Base-by-base conservation (phyloP, 2,113 vertebrate species). In the Meles meles region DNA sequence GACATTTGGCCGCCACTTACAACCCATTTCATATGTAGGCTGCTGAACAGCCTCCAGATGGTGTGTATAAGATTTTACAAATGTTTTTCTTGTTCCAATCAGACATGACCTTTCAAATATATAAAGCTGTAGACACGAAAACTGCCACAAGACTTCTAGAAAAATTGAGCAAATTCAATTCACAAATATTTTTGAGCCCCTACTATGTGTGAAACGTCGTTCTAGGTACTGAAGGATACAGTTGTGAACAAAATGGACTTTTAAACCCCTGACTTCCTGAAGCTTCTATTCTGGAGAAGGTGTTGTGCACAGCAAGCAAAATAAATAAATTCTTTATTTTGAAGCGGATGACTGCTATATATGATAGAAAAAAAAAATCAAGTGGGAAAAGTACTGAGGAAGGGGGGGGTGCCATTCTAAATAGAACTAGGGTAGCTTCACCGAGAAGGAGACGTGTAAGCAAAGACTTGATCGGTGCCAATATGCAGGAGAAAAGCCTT, bases 61-160 rank as follows among this genome's bases (percentile, higher is more conserved):
- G 65, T 57, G 14, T 47, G 57, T 74, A 27, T 61, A 84, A 84
- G 63, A 92, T 97, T 77, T 91, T 96, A 98, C 83, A 90, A 96
- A 95, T 88, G 65, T 65, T 97, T 96, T 72, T 63, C 95, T 94
- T 98, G 71, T 97, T 98, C 49, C 92, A 91, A 87, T 96, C 97
- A 96, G 93, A 77, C 21, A 49, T 93, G 95, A 97, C 97, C 94
- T 97, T 98, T 98, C 92, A 91, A 96, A 95, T 93, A 74, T 84
- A 97, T 93, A 95, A 93, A 97, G 89, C 21, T 63, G 59, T 95
- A 84, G 57, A 81, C n/a, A 76, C 79, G 23, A 94, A 96, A 96
- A 92, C 93, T 93, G 47, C 89, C 71, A 95, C 4, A 96, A 92
- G 71, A 94, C 47, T 87, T 91, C 57, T 49, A 67, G 71, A 88